A percentile compares a stretch with the other conserved stretches of the same genome.
Evolutionary conservation across 2,888 invertebrate species (phyloP).

Genomic region (Amblyjoppa fuscipennis): DNA sequence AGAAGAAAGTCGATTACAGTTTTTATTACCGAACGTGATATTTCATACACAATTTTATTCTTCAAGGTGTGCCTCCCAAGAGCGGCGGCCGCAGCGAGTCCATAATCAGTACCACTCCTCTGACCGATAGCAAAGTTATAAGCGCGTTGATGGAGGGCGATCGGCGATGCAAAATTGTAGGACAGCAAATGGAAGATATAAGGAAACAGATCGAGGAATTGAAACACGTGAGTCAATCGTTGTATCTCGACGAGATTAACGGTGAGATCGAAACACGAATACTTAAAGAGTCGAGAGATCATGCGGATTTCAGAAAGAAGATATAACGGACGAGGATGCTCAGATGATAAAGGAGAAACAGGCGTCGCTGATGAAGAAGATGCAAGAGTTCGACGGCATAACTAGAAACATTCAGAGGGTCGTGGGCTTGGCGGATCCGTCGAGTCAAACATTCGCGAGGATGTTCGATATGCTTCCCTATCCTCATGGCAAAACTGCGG

Average conservation of each 20-base stretch:
- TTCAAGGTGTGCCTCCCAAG: constrained; percentile 67
- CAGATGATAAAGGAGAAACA: constrained; percentile 87
- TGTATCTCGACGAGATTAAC: not conserved
- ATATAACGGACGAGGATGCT: constrained; percentile 87
- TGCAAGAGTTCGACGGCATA: constrained; percentile 88
- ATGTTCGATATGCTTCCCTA: constrained; percentile 77
- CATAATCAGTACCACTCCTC: constrained; percentile 73
- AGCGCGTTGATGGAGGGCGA: constrained; percentile 86
- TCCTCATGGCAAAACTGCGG: constrained; percentile 61
- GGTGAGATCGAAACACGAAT: not conserved
- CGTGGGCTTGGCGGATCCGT: constrained; percentile 85
- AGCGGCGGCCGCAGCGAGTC: constrained; percentile 72
- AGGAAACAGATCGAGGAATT: constrained; percentile 84
- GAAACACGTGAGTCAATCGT: constrained; percentile 77
- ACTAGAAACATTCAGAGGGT: constrained; percentile 87
- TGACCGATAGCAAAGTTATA: constrained; percentile 81
- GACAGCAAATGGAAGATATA: constrained; percentile 85
- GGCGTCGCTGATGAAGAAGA: constrained; percentile 87
- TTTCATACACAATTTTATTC: not conserved
- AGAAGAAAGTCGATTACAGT: too few species aligned
- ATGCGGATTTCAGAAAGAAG: constrained; percentile 85
- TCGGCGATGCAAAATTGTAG: constrained; percentile 80
- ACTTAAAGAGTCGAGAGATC: not conserved
- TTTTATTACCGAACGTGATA: not conserved
- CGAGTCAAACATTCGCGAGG: constrained; percentile 77